Base-by-base conservation (phyloP, 1,140 invertebrate genomes). In the Nixonia krombeini region DNA sequence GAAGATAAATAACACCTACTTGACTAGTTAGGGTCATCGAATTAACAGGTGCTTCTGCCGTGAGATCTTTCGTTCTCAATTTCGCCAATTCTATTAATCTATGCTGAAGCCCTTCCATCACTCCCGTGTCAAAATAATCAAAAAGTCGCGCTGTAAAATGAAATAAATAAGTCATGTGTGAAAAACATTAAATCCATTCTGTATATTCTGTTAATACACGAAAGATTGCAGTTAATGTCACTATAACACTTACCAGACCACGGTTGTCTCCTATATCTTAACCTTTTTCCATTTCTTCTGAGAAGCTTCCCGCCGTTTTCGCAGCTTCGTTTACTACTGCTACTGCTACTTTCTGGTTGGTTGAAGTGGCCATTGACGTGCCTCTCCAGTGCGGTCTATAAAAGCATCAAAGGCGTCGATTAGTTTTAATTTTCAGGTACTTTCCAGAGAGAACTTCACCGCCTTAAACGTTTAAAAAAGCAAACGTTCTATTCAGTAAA, bases 361-460 rank as follows among this genome's bases (percentile, higher is more conserved):
- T 88, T 92, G 83, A 98, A 98, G 80, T 98, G 96, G 72, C 92
- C 90, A 84, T 98, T 97, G 7, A 98, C 95, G 75, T 98, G 96
- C 70, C 95, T 89, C 79, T 97, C 93, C 49, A 98, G 85, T 37
- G 93, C 90, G 63, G 89, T 88, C 94, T 96, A 85, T 3, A 88
- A 88, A 72, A 17, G 6, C 29, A 73, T 63, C 13, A 4, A n/a
- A 58, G 23, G 13, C n/a, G 4, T 33, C 1, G 9, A 74, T 66
- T 75, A 40, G 33, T 29, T 21, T 31, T n/a, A 4, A 12, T 23
- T 53, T 28, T 37, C 3, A 12, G 21, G 49, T 55, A 65, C 28
- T 37, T 73, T 69, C 38, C 59, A 55, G 64, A 50, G 56, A 51
- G 9, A 66, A 62, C 63, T 15, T 63, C 29, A 35, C 18, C 52